Base-by-base conservation (phyloP, 2,113 vertebrate genomes). In the Chaetodon auriga region DNA sequence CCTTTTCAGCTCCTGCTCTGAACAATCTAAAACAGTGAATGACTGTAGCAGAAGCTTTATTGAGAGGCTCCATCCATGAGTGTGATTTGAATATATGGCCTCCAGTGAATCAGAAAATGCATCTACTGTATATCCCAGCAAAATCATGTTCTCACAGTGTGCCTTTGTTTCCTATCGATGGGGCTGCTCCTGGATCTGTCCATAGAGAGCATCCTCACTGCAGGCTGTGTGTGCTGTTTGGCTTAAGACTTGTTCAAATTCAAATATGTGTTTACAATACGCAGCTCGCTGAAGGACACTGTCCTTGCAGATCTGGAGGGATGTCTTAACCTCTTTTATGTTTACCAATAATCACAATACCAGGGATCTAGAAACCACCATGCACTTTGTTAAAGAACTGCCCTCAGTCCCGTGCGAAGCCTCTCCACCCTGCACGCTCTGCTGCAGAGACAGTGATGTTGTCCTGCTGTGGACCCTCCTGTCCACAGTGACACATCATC, bases 331-430 rank as follows among this genome's bases (percentile, higher is more conserved):
- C 68, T 2, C 30, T 16, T 21, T 45, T 2, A 49, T 13, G n/a
- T 62, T 62, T 7, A 48, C 41, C 30, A 36, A 19, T 25, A 55
- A 41, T 6, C 38, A 41, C 38, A 35, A 7, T 46, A 63, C 62
- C 48, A 48, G 13, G 15, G 19, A 51, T 75, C 77, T 23, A 25
- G 36, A 62, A 57, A 19, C 21, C 21, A 13, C 21, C 18, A 12
- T 48, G 45, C 18, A 63, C 55, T 21, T 48, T 75, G 57, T 64
- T 45, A 73, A 74, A 82, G 57, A 81, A 49, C 69, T 68, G 14
- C 21, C 46, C n/a, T 65, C 81, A 86, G 88, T 69, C 84, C 76
- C 25, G 30, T 36, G 12, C 57, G 65, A 87, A 89, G 64, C 78
- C 49, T 58, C 46, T 71, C 49, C 51, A 49, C 64, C 18, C 53